phyloP scores from a whole-genome alignment of 2,797 vertebrate species.

The Oreochromis mossambicus region DNA sequence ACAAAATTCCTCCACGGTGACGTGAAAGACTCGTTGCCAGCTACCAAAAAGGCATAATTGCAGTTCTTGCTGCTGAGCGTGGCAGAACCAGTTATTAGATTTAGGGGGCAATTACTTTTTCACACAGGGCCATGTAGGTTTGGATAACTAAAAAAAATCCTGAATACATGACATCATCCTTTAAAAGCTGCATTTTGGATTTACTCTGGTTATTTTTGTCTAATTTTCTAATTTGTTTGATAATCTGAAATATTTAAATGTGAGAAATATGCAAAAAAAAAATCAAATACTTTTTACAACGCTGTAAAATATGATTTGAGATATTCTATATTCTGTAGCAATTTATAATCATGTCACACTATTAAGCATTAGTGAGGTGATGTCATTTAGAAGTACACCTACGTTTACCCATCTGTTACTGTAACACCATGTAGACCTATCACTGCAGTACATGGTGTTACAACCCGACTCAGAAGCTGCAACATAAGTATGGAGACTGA shows the following conservation, averaged over 20 bases:
- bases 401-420: not conserved
- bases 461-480: not conserved
- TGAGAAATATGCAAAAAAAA: not conserved
- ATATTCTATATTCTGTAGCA: not conserved
- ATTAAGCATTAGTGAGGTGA: not conserved
- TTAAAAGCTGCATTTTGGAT: not conserved
- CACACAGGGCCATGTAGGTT: rapidly evolving
- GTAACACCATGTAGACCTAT: not conserved
- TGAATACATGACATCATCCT: not conserved
- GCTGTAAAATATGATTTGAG: not conserved
- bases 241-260: not conserved
- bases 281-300: not conserved
- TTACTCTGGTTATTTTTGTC: not conserved
- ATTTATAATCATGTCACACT: not conserved
- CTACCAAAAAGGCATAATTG: not conserved
- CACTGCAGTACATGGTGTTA: not conserved
- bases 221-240: not conserved
- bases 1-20: not conserved
- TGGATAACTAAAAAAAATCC: not conserved
- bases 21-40: rapidly evolving
- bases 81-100: not conserved
- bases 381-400: not conserved
- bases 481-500: not conserved
- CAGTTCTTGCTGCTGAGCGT: not conserved
- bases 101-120: not conserved